Percentiles rank a stretch among this genome's conserved stretches.
These are phyloP conservation scores for Dipodomys merriami DNA, from an alignment of 2,113 vertebrate genomes.

Conservation along the genomic window DNA sequence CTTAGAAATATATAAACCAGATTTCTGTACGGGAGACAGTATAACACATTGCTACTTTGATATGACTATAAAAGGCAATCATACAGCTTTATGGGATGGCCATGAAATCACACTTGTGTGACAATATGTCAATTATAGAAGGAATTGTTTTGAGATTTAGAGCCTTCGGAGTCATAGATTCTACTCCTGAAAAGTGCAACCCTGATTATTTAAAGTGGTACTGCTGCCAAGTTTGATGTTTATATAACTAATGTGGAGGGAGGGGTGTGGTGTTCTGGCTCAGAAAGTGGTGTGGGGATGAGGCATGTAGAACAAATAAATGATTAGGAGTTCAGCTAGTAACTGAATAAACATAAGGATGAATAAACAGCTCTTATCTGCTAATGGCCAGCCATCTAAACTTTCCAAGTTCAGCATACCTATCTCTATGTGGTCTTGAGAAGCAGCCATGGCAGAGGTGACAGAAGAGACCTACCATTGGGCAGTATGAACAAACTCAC, in stretches of 20 bases:
- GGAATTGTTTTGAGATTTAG: slow-evolving; percentile 66
- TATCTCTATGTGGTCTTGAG: not conserved
- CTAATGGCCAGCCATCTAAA: not conserved
- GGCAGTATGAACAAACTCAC: not conserved
- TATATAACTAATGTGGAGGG: not conserved
- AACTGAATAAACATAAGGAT: slow-evolving; percentile 2
- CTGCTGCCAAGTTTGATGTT: not conserved
- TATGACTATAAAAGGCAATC: slow-evolving; percentile 74
- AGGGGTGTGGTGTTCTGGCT: not conserved
- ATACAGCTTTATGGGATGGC: slow-evolving; percentile 69
- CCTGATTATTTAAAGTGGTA: slow-evolving; percentile 51
- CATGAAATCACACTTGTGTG: slow-evolving; percentile 74
- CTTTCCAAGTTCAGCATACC: not conserved
- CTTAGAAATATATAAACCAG: slow-evolving; percentile 62
- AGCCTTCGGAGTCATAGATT: slow-evolving; percentile 19
- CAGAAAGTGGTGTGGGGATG: not conserved
- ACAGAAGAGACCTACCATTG: not conserved
- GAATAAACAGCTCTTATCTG: not conserved
- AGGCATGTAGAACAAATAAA: slow-evolving; percentile 29
- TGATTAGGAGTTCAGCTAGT: not conserved
- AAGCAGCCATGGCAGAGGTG: not conserved
- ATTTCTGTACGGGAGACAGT: slow-evolving; percentile 64
- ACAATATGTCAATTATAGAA: slow-evolving; percentile 75
- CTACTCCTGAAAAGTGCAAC: slow-evolving; percentile 59
- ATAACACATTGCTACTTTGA: slow-evolving; percentile 69